Evolutionary conservation across 92 coral and sea anemone genomes (phyloP), one percentile per base, ranked within the genome.

Genomic region (Zoanthus sociatus): DNA sequence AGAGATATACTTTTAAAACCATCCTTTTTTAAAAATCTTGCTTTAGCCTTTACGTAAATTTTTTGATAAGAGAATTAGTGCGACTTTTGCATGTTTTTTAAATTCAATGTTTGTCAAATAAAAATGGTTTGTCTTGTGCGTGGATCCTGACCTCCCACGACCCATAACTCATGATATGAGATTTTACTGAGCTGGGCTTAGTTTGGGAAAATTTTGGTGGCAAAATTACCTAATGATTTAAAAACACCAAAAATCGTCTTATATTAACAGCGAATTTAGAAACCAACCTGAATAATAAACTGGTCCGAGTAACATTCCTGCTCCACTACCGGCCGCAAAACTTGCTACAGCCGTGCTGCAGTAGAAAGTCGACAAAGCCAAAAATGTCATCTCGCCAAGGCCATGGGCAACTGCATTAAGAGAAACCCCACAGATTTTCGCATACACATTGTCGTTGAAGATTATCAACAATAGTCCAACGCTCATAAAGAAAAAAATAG

Each of bases 321-420:
- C 96, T 14, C 98, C 98, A 26, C 94, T 93, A 0, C 98, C 98
- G 13, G 98, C 98, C 8, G 98, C 94, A 48, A 94, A 94, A 3
- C 93, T 87, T 5, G 98, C 92, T 10, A 91, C 87, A 26, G 96
- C 88, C 17, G 90, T 76, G 48, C 83, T 89, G 3, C 94, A 92
- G 77, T 94, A 94, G 78, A 94, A 94, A 0, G 96, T 92, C 33
- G 92, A 90, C 71, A 94, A 77, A 13, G 96, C 98, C 8, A 94
- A 78, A 68, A 94, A 94, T 0, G 98, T 93, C 10, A 92, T 93
- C 75, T 94, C 98, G 47, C 98, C 98, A 53, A 94, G 68, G 33
- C 94, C 94, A 26, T 94, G 98, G 21, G 96, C 94, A 20, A 94
- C 86, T 4, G 98, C 98, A 67, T 93, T 94, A 0, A 90, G 56